Base-by-base conservation (phyloP, 2,113 vertebrate genomes). In the Pomatorhinus ruficollis region DNA sequence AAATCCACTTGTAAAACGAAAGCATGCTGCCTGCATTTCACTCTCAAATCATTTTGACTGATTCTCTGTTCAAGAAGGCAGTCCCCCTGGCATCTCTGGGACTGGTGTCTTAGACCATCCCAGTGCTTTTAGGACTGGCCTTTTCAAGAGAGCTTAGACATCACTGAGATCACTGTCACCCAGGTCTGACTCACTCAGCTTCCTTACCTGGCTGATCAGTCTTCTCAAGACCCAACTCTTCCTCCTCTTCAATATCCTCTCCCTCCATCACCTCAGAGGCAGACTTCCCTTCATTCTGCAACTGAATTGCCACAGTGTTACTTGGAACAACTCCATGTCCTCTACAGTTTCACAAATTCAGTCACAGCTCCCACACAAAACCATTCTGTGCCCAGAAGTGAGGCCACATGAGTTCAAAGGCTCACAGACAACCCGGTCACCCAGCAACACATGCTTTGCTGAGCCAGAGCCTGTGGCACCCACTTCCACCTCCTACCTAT, bases 271-370 rank as follows among this genome's bases (percentile, higher is more conserved):
- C 97, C 39, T 97, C 93, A 0, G 97, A 97, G 56, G 30, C 96
- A 53, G 88, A 83, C 45, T 87, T 96, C 35, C 98, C 98, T 63
- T 98, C 96, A 94, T 92, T 97, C 99, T 99, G 77, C 18, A 90
- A 89, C 53, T 86, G 81, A 91, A 94, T 90, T 33, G 18, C 31
- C 57, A 0, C 19, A 52, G 16, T 1, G 37, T 93, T 83, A 92
- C 3, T 53, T 3, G 5, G 53, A 80, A 18, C 16, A 76, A 35
- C n/a, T 54, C 33, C 4, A 15, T 5, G 11, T 18, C 7, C 20
- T 16, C 49, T 4, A 6, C 14, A 2, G 4, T 49, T 65, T 39
- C 84, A 35, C n/a, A 54, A 30, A 37, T 5, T 61, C 71, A 57
- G 15, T 12, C 54, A 24, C 23, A 77, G 82, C 54, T 88, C 92